Evolutionary conservation across 2,888 invertebrate species (phyloP), one percentile per base, ranked within the genome.

Genomic region (Himalopsyche kuldschensis): DNA sequence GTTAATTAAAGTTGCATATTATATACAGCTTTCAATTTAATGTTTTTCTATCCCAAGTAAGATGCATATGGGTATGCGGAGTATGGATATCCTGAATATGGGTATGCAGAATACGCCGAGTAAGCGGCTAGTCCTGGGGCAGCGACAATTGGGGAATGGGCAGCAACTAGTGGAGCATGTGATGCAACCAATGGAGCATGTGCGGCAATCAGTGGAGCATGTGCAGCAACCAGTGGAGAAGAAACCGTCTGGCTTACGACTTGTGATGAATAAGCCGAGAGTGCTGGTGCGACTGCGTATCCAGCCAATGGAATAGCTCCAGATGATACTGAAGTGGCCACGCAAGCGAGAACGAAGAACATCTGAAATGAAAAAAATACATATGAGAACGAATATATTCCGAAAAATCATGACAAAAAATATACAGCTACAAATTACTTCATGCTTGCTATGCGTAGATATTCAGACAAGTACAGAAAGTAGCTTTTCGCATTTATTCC

Each of bases 211-310:
- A 88, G 87, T 32, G 90, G 89, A 15, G 89, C 88, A 41, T n/a
- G n/a, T n/a, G 87, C 87, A 0, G 91, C 90, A 0, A 91, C 88
- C 5, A 93, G 92, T 0, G 95, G 95, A 11, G 94, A 92, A 31
- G 95, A 95, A 4, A 95, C 92, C 0, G 95, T 95, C 87, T 96
- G 96, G 90, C 95, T 95, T 82, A 96, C 92, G 24, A 94, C 91
- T 87, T 95, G 95, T 0, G 95, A 95, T 84, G 95, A 95, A 90
- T 95, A 96, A 15, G 95, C 95, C 87, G 93, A 94, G 80, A 95
- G 95, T 87, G 95, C 95, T 3, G 96, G 95, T 82, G 93, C 92
- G 3, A 95, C 91, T 81, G 93, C 92, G 46, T 88, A 89, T 24
- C 89, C 90, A 5, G 90, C 87, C 17, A 87, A 80, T 78, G 91